Evolutionary conservation across 2,888 invertebrate genomes (phyloP), one percentile per base, ranked within the genome.

Genomic region (Chrysotoxum bicinctum): DNA sequence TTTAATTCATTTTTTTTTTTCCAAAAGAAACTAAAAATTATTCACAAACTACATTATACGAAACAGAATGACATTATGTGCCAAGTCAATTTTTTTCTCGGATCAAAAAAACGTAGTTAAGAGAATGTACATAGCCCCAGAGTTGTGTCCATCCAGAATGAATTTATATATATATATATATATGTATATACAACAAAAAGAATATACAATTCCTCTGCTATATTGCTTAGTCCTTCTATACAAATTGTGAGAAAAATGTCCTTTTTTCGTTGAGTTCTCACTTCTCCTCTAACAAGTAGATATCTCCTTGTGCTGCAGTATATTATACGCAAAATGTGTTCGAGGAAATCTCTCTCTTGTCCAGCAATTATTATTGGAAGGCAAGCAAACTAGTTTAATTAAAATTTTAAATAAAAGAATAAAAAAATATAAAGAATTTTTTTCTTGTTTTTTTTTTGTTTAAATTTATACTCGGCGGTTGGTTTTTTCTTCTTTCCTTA

Each of bases 291-390:
- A 60, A 60, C 60, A 60, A 56, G 35, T 54, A 50, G 23, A 8
- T 26, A 23, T 14, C 7, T 40, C 2, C 2, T 50, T 6, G 7
- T 23, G 43, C 23, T 62, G 16, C 60, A 40, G 23, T 26, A 4
- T 19, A 35, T 19, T n/a, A 37, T 16, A 26, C 43, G 43, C 26
- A 62, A 62, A 62, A 12, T 43, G 43, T 62, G 58, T 37, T 62
- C 12, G 5, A 62, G 16, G 16, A 62, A 62, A 19, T 21, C 21
- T 58, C 35, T 58, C 35, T 58, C 62, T 26, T 43, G 26, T 62
- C 62, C 26, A 43, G 43, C 62, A 62, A 62, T 62, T 62, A 43
- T 62, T 62, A 62, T 62, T 62, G 43, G 62, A 43, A 37, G 40
- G 16, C 23, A 3, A 43, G 62, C 40, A 62, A 62, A 62, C 62